phyloP scores from a whole-genome alignment of 2,113 vertebrate genomes.

The Channa argus region DNA sequence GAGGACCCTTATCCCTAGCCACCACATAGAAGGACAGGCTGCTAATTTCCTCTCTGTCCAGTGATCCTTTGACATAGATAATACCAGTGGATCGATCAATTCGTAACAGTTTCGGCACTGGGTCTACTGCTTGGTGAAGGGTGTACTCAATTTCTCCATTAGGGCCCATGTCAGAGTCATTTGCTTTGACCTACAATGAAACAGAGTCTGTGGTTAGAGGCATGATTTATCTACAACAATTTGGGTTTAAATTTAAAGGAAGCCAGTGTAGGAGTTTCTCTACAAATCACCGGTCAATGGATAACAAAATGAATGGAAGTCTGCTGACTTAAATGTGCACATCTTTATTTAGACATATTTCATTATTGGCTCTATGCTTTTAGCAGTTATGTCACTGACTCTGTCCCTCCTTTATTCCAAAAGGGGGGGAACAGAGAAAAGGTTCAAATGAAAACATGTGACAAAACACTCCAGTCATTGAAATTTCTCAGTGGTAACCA shows the following conservation, averaged over 20 bases:
- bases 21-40: slow-evolving; percentile 93
- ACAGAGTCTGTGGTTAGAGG: slow-evolving; percentile 53
- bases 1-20: slow-evolving; percentile 95
- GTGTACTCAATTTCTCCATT: slow-evolving; percentile 98
- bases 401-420: slow-evolving; percentile 1
- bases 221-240: slow-evolving; percentile 21
- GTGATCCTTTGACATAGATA: slow-evolving; percentile 93
- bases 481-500: slow-evolving; percentile 22
- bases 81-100: slow-evolving; percentile 92
- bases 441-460: slow-evolving; percentile 37
- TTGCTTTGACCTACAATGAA: slow-evolving; percentile 91
- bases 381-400: slow-evolving; percentile 12
- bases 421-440: slow-evolving; percentile 9
- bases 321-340: slow-evolving; percentile 35
- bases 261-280: not conserved
- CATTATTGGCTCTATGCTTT: slow-evolving; percentile 24
- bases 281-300: slow-evolving; percentile 23
- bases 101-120: slow-evolving; percentile 91
- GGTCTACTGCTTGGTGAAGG: slow-evolving; percentile 93
- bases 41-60: slow-evolving; percentile 94
- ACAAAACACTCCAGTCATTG: slow-evolving; percentile 29
- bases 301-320: slow-evolving; percentile 15
- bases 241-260: slow-evolving; percentile 19
- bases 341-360: slow-evolving; percentile 30
- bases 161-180: slow-evolving; percentile 94